Evolutionary conservation across 2,797 vertebrate genomes (phyloP).

Genomic region (Falco columbarius): DNA sequence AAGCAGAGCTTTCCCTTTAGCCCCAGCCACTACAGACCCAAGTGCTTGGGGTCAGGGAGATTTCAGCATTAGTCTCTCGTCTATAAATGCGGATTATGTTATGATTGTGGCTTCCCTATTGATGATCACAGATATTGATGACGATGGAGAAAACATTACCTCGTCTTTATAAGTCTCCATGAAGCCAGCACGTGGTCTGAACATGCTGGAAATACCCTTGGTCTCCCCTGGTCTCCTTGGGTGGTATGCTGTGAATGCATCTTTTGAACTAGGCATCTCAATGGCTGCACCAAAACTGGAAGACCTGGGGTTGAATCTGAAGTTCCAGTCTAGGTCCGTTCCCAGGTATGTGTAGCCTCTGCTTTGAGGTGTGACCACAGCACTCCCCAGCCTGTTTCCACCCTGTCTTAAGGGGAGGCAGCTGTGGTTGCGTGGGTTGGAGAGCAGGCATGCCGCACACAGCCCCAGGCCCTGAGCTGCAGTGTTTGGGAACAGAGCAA

Average conservation of each 20-base stretch:
- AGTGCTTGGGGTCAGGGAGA: not conserved
- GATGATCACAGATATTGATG: not conserved
- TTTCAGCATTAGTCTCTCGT: not conserved
- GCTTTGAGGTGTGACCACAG: accelerated
- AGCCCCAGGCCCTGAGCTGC: not conserved
- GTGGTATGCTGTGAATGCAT: not conserved
- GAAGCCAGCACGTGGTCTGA: not conserved
- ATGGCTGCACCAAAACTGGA: not conserved
- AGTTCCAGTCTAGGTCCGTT: not conserved
- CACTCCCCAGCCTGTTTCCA: not conserved
- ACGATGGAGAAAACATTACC: not conserved
- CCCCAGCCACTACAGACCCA: no score
- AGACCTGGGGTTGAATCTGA: not conserved
- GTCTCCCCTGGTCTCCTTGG: not conserved
- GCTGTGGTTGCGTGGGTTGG: not conserved
- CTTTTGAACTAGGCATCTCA: not conserved
- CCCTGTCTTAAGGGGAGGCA: accelerated
- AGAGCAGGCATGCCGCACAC: not conserved
- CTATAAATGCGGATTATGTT: not conserved
- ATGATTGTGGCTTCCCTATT: not conserved
- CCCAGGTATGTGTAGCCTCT: accelerated
- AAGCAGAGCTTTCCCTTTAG: not conserved
- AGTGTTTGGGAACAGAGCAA: not conserved
- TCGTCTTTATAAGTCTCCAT: not conserved
- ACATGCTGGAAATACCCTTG: not conserved